Conservation (phyloP, 2,888 invertebrate genomes). For the Agonopterix subpropinquella region DNA sequence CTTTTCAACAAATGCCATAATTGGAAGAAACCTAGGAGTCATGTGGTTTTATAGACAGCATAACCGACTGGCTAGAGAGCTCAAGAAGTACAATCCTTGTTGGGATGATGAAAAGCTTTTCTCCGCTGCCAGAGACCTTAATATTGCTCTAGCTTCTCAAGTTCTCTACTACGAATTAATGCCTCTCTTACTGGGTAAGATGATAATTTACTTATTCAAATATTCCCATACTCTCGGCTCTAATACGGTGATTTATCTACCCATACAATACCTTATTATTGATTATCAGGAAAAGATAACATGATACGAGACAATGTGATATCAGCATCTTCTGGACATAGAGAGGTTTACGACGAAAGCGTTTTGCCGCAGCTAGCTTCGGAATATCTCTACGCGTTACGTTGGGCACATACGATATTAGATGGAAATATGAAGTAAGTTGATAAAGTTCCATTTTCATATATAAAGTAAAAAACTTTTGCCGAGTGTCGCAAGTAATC, state of each 20-base stretch:
- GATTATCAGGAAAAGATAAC: conserved; percentile 30
- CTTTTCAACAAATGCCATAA: conserved; percentile 8
- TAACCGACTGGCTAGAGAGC: conserved; percentile 81
- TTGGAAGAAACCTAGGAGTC: conserved; percentile 23
- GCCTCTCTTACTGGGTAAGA: conserved; percentile 83
- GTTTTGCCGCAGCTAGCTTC: conserved; percentile 29
- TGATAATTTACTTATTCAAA: background rate
- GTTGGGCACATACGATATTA: conserved; percentile 16
- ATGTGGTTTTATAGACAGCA: conserved; percentile 78
- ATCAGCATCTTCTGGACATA: conserved; percentile 21
- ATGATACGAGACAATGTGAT: conserved; percentile 28
- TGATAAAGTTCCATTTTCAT: too few species aligned
- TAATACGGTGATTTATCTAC: background rate
- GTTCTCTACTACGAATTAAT: conserved; percentile 87
- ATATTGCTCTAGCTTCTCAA: conserved; percentile 84
- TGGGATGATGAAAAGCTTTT: conserved; percentile 90
- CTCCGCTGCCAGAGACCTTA: conserved; percentile 84
- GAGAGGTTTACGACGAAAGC: conserved; percentile 31
- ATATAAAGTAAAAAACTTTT: too few species aligned
- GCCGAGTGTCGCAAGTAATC: too few species aligned
- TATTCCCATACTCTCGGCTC: background rate
- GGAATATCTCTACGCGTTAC: conserved; percentile 25
- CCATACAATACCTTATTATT: background rate
- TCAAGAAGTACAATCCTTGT: conserved; percentile 84
- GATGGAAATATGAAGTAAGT: conserved; percentile 30